Evolutionary conservation across 2,888 invertebrate genomes (phyloP), one percentile per base, ranked within the genome.

Genomic region (Drosophila meridionalis): DNA sequence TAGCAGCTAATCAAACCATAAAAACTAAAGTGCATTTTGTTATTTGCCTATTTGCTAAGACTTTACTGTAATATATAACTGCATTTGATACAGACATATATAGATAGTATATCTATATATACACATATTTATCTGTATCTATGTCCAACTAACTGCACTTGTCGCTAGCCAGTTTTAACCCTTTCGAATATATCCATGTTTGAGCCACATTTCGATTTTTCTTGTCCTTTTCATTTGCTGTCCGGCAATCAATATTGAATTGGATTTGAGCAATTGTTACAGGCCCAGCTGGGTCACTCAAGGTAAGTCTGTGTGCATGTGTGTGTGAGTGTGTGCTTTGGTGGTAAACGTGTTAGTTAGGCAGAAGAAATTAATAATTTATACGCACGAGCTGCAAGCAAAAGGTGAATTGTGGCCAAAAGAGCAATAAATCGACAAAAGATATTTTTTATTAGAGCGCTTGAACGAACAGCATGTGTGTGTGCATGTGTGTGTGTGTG

Each of bases 191-290:
- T 48, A 38, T 42, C 12, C 45, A 40, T 12, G 9, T 30, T 58
- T 53, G n/a, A 20, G n/a, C 43, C 56, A 47, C 53, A 56, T 45
- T 77, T 88, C 80, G 78, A 80, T 88, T 85, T 88, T 75, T 63
- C 69, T 43, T 69, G 75, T 73, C 73, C 76, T 67, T 78, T 63
- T 70, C 74, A 64, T 63, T 72, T 69, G 43, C 67, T 61, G 69
- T 20, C 55, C 69, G 71, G 57, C 82, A 78, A 87, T 87, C 87
- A 90, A 87, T 90, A 90, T 71, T 77, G 76, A 89, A 89, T 89
- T 82, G 76, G 80, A 82, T 83, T 90, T 82, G 71, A 87, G 65
- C 79, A 80, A 88, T 83, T 73, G 85, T 75, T 73, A 55, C 50
- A 56, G 30, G 26, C 20, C 42, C 34, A 36, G 58, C 26, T 63